Evolutionary conservation across 2,797 vertebrate genomes (phyloP), one percentile per base, ranked within the genome.

Genomic region (Falco cherrug): DNA sequence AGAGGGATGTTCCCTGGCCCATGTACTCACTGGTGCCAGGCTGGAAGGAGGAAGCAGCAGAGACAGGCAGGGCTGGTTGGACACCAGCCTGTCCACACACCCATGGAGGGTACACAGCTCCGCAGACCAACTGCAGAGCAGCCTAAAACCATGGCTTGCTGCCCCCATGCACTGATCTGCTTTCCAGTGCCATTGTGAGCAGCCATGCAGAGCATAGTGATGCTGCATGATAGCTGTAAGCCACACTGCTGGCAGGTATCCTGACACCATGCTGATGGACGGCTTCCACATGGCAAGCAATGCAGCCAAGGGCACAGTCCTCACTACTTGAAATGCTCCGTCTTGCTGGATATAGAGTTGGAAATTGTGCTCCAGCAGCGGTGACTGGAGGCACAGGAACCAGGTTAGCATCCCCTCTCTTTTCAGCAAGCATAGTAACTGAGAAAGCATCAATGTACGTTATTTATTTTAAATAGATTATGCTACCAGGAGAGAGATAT

Each of bases 161-260:
- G n/a, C 35, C 64, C 47, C 35, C 7, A 0, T 1, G 1, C 64
- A 26, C 63, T 10, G 0, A 3, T 10, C 67, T 12, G 35, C 54
- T n/a, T 25, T 13, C 47, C 25, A 16, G 56, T 47, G 35, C 54
- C 8, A 1, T 9, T 3, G 39, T 22, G 26, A 45, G 39, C 57
- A 10, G 51, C 5, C 9, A 12, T 5, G 2, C 53, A 26, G 51
- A 48, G 41, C 16, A 0, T 11, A 15, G 61, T 0, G 5, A 25
- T 15, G 25, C 61, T 31, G 24, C 14, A 3, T 17, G 10, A 50
- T 17, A 11, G 47, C 59, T 28, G 20, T 9, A 24, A 18, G 45
- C 61, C 74, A 12, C 2, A 2, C 31, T 3, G 11, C 59, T 16
- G 21, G 39, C 3, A 1, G 26, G 59, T 33, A 6, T 9, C n/a